Evolutionary conservation across 2,888 invertebrate genomes (phyloP).

Genomic region (Stenichneumon culpator): DNA sequence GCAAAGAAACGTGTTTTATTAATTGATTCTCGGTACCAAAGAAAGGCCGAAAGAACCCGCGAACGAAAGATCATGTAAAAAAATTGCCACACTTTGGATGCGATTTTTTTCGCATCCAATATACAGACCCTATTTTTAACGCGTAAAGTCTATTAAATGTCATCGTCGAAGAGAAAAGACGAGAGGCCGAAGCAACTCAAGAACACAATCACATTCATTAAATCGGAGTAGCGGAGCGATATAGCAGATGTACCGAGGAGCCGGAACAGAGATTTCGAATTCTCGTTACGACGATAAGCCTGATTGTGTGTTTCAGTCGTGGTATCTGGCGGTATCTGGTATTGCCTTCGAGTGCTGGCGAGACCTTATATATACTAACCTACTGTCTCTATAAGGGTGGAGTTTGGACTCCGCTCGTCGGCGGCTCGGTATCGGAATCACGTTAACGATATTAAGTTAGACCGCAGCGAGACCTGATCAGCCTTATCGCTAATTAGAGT

Average conservation of each 20-base stretch:
- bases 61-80: too few species aligned
- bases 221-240: background rate
- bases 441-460: constrained; percentile 61
- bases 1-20: too few species aligned
- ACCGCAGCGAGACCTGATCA: constrained; percentile 49
- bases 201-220: constrained; percentile 24
- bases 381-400: constrained; percentile 24
- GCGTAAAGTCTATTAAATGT: background rate
- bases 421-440: constrained; percentile 52
- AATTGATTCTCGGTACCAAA: too few species aligned
- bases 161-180: background rate
- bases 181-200: background rate
- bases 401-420: background rate
- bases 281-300: constrained; percentile 59
- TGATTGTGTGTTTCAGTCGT: constrained; percentile 50
- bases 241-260: background rate
- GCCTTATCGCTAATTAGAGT: constrained; percentile 58
- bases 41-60: too few species aligned
- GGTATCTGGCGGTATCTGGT: constrained; percentile 41
- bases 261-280: constrained; percentile 26
- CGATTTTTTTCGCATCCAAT: too few species aligned
- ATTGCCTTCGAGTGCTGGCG: constrained; percentile 39
- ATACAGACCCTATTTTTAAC: too few species aligned
- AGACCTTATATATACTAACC: constrained; percentile 44
- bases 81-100: too few species aligned